Conservation (phyloP, 2,113 vertebrate species). For the Ctenomys sociabilis region DNA sequence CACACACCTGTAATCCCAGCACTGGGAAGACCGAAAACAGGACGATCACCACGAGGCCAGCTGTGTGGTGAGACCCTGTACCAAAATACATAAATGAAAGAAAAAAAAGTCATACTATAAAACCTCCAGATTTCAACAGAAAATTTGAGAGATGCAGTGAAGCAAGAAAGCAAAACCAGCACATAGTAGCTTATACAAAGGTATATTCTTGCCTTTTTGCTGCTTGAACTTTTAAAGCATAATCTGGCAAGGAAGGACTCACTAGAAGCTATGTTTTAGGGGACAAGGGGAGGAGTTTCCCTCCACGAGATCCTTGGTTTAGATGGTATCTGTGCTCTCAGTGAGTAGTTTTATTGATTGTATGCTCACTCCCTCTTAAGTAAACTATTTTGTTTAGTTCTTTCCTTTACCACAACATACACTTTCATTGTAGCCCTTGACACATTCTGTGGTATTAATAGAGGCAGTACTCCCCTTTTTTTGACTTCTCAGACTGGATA, state of each 20-base stretch:
- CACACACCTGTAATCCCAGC: too few species aligned
- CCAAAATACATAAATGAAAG: too few species aligned
- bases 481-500: background rate
- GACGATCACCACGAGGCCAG: too few species aligned
- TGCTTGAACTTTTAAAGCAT: background rate
- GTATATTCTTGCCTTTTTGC: background rate
- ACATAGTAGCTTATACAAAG: background rate
- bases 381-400: background rate
- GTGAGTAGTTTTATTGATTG: background rate
- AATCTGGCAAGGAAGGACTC: background rate
- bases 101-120: background rate
- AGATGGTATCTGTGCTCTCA: background rate
- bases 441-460: background rate
- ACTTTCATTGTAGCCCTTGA: background rate
- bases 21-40: too few species aligned
- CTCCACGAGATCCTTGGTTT: background rate
- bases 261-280: background rate
- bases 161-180: background rate
- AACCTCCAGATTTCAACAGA: background rate
- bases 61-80: too few species aligned
- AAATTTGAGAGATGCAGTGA: background rate
- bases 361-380: background rate
- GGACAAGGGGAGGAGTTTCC: background rate
- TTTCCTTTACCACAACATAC: background rate
- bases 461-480: background rate